phyloP scores from a whole-genome alignment of 2,888 invertebrate genomes.

The Augiades crinisus region DNA sequence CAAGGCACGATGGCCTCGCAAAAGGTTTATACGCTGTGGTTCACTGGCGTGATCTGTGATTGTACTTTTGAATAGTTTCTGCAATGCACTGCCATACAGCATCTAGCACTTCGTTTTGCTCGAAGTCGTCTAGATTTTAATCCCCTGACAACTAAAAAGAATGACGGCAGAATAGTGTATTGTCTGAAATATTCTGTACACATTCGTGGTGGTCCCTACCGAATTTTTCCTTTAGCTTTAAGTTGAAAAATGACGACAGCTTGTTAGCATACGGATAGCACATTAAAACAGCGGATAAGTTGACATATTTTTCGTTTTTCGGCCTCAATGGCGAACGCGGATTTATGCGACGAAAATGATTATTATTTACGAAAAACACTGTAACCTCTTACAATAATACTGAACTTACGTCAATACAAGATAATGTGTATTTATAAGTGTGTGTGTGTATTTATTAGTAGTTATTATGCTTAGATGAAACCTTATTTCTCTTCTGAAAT shows the following conservation, averaged over 20 bases:
- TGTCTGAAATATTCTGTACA: conserved; percentile 25
- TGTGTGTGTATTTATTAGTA: too few species aligned
- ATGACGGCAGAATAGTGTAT: conserved; percentile 25
- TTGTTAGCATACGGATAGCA: conserved; percentile 14
- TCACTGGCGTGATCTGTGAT: conserved; percentile 20
- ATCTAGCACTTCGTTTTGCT: conserved; percentile 25
- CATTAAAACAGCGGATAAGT: conserved; percentile 20
- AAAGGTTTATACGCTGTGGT: conserved; percentile 10
- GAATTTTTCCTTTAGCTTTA: conserved; percentile 24
- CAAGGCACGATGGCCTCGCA: conserved; percentile 2
- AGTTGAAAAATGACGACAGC: conserved; percentile 23
- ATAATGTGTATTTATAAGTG: too few species aligned
- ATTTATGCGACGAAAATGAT: not conserved
- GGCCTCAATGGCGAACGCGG: not conserved
- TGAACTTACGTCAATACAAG: too few species aligned
- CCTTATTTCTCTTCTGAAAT: too few species aligned
- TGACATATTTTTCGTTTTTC: conserved; percentile 15
- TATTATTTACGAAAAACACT: not conserved
- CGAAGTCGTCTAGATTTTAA: conserved; percentile 26
- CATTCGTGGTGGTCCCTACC: conserved; percentile 24
- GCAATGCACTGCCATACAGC: conserved; percentile 11
- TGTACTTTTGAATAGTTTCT: conserved; percentile 25
- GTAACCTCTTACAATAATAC: too few species aligned
- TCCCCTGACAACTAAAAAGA: conserved; percentile 28
- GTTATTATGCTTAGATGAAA: too few species aligned